A percentile compares a stretch with the other conserved stretches of the same genome.
phyloP scores from a whole-genome alignment of 2,113 vertebrate genomes.

The Empidonax traillii region DNA sequence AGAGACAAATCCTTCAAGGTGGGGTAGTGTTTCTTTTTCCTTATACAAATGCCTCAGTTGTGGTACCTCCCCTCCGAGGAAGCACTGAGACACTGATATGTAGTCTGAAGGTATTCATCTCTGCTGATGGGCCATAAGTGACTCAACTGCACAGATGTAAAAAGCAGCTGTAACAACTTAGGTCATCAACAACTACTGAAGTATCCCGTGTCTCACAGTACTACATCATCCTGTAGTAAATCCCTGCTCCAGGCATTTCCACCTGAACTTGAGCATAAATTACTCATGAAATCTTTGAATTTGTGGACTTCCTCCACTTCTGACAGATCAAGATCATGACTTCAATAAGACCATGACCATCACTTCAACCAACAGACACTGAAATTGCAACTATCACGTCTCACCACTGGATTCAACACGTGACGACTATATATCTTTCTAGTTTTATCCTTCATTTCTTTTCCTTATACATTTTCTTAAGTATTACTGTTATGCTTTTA shows the following conservation, averaged over 20 bases:
- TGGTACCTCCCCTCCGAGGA: neutral
- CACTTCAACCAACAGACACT: neutral
- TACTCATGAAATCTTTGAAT: neutral
- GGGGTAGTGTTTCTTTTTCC: neutral
- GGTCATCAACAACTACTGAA: neutral
- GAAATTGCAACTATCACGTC: neutral
- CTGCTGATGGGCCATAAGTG: neutral
- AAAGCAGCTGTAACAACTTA: neutral
- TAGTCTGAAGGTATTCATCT: neutral
- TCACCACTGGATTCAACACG: neutral
- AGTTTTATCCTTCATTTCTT: neutral
- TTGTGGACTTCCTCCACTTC: neutral
- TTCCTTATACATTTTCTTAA: neutral
- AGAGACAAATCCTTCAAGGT: neutral
- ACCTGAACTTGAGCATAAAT: neutral
- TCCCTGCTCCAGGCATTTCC: neutral
- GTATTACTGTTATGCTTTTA: neutral
- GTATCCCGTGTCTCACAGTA: neutral
- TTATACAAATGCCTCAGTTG: neutral
- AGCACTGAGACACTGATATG: neutral
- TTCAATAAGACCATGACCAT: neutral
- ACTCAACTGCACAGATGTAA: neutral
- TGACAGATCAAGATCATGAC: neutral
- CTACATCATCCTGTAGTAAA: neutral
- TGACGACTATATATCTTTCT: neutral